Percentiles rank a stretch among this genome's conserved stretches.
These are phyloP conservation scores for Agelas oroides DNA, from an alignment of 37 sponge, comb jelly and placozoan genomes.

Conservation along the genomic window DNA sequence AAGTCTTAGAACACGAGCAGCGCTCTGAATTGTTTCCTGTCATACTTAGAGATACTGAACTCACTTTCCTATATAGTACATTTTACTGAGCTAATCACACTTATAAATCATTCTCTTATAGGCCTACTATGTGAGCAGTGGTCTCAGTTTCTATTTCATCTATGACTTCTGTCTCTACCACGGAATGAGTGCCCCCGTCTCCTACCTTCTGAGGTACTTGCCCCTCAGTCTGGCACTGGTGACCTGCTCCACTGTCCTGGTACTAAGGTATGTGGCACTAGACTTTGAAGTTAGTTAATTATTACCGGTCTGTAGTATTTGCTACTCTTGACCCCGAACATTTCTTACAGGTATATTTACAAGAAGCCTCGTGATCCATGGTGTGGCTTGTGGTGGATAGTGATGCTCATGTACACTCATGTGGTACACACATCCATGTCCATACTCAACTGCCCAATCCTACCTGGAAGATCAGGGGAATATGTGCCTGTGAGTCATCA, in stretches of 20 bases:
- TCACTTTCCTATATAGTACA: no score
- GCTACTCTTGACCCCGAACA: no score
- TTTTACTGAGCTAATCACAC: no score
- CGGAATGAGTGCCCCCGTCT: conserved; percentile 50
- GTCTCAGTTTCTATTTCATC: conserved; percentile 68
- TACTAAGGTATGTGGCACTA: conserved; percentile 33
- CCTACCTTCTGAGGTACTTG: conserved; percentile 69
- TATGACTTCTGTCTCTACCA: conserved; percentile 85
- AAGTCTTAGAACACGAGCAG: no score
- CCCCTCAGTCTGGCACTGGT: conserved; percentile 48
- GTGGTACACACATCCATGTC: conserved; percentile 70
- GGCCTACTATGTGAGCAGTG: conserved; percentile 76
- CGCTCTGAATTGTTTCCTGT: no score
- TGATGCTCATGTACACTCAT: conserved; percentile 57
- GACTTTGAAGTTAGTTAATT: no score
- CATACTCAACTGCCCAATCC: conserved; percentile 65
- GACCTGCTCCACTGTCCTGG: conserved; percentile 15
- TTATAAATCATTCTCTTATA: not conserved
- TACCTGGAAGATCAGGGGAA: conserved; percentile 19
- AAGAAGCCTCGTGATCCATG: conserved; percentile 8
- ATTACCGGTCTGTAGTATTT: no score
- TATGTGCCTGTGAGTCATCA: conserved; percentile 19
- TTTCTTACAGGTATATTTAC: no score
- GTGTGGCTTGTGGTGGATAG: conserved; percentile 62
- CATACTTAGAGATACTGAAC: no score